phyloP scores from a whole-genome alignment of 2,888 invertebrate species.

The Clostera curtula region DNA sequence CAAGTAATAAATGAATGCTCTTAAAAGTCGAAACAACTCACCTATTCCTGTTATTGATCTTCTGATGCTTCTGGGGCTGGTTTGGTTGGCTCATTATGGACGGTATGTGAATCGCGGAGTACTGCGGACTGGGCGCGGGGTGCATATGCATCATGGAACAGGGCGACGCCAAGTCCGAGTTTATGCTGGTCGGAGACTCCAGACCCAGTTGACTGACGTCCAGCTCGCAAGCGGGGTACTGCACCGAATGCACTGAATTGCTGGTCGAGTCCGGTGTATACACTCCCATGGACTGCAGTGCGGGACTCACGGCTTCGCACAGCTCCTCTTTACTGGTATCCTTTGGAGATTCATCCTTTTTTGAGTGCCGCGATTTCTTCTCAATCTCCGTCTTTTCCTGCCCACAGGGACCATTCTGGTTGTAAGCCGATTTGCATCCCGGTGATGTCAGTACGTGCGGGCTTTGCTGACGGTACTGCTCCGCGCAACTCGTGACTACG shows the following conservation, averaged over 20 bases:
- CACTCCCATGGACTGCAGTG: conserved; percentile 87
- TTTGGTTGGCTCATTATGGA: conserved; percentile 69
- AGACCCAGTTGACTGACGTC: conserved; percentile 89
- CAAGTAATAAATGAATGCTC: too few relatives aligned
- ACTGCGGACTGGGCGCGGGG: conserved; percentile 73
- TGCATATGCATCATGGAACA: conserved; percentile 81
- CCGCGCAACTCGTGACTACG: conserved; percentile 49
- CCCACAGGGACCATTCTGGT: conserved; percentile 52
- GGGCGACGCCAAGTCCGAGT: conserved; percentile 88
- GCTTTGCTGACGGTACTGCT: conserved; percentile 56
- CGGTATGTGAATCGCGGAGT: conserved; percentile 68
- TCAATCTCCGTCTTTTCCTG: conserved; percentile 61
- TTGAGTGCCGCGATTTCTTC: conserved; percentile 50
- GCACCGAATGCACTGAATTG: conserved; percentile 87
- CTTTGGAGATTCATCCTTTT: conserved; percentile 61
- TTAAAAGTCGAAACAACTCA: too few relatives aligned
- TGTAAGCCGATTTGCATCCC: conserved; percentile 49
- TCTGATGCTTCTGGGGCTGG: conserved; percentile 66
- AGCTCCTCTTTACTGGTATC: conserved; percentile 57
- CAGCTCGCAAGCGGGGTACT: conserved; percentile 86
- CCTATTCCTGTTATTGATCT: conserved; percentile 65
- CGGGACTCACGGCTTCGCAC: conserved; percentile 69
- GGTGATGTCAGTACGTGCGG: conserved; percentile 55
- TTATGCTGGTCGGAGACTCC: conserved; percentile 92
- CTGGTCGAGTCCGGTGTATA: conserved; percentile 90